Evolutionary conservation across 1,140 invertebrate species (phyloP), one percentile per base, ranked within the genome.

Genomic region (Anoplolepis gracilipes): DNA sequence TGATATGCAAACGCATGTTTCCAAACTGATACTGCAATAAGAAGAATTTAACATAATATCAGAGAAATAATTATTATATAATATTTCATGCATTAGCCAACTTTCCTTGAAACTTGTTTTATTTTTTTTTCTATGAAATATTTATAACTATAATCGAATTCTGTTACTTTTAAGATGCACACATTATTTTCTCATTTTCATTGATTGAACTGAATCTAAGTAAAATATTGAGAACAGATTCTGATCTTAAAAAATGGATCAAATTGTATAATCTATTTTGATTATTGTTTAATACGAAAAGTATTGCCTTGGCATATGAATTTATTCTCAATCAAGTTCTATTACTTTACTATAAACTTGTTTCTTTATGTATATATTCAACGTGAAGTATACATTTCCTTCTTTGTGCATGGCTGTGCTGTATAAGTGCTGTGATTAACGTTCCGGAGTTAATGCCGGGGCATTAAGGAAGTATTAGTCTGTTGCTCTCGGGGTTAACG

Each of bases 391-490:
- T 49, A 59, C 64, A 36, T 73, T 39, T 49, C 49, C 64, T 19
- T 61, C 61, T 33, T 46, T 69, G 62, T 36, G 11, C 42, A 49
- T 6, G 36, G 16, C 19, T 28, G 0, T 73, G 28, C 67, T 36
- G 30, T 69, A 64, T 72, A 55, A 78, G 30, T 49, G 67, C 11
- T 46, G 86, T 86, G 77, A 88, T 88, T 88, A 88, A 88, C 86
- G 61, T 87, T 64, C 86, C 85, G 36, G 42, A 69, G 86, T 75
- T 88, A 88, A 88, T 88, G 86, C 53, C 85, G 33, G 85, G 46
- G 28, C 85, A 88, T 88, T 81, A 87, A 82, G 85, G 77, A 82
- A 87, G 69, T 82, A 82, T 87, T 87, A 75, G 59, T 57, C 33
- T 53, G 85, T 19, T 72, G 28, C 42, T 79, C 65, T 79, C 22